A percentile compares a stretch with the other conserved stretches of the same genome.
Conservation (phyloP, 2,113 vertebrate species). For the Myotis brandtii region DNA sequence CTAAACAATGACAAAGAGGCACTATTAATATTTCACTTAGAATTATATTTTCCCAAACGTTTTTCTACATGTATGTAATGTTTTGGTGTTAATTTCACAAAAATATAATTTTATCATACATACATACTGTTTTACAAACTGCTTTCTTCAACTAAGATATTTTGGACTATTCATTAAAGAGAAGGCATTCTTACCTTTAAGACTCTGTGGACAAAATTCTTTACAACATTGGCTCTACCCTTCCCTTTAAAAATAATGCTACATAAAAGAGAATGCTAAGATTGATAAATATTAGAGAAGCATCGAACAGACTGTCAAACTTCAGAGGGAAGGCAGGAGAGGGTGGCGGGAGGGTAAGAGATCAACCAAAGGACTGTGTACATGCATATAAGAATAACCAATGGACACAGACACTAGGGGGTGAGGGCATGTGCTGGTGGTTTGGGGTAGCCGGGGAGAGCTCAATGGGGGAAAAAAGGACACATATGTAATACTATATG, state of each 20-base stretch:
- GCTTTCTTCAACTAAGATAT: constrained; percentile 29
- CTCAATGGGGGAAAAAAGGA: too few species aligned
- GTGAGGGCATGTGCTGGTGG: too few species aligned
- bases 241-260: constrained; percentile 49
- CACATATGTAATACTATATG: too few species aligned
- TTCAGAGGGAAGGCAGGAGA: too few species aligned
- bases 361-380: too few species aligned
- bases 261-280: constrained; percentile 32
- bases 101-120: not conserved
- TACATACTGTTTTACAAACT: constrained; percentile 5
- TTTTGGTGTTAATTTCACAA: constrained; percentile 9
- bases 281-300: not conserved
- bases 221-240: not conserved
- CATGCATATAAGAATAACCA: too few species aligned
- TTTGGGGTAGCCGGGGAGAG: too few species aligned
- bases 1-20: constrained; percentile 2
- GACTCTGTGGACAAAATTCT: constrained; percentile 36
- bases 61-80: not conserved
- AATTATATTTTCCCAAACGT: constrained; percentile 37
- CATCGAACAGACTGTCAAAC: too few species aligned
- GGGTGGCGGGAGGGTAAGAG: too few species aligned
- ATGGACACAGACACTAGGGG: too few species aligned
- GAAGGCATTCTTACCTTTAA: constrained; percentile 14
- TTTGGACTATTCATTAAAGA: constrained; percentile 46
- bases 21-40: constrained; percentile 32